Base-by-base conservation (phyloP, 2,797 vertebrate genomes). In the Enteromius fasciolatus region DNA sequence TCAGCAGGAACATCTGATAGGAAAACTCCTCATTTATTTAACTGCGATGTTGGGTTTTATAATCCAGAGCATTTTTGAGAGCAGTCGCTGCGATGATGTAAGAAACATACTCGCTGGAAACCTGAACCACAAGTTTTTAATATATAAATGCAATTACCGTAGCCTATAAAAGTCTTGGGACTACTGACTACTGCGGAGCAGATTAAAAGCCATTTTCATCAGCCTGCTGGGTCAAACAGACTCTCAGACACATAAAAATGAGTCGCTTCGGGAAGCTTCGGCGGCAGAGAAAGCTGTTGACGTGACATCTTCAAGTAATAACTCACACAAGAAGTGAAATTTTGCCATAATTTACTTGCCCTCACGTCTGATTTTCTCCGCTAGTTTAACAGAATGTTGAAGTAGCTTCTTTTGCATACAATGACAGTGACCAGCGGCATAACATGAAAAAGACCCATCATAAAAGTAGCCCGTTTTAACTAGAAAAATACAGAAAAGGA, bases 61-160 rank as follows among this genome's bases (percentile, higher is more conserved):
- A 36, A 75, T 82, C 89, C 87, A 87, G 92, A 93, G 92, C 90
- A 50, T 87, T 87, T 81, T 89, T 87, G 83, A 89, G 67, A 66
- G 78, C 69, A 33, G 61, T 41, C 44, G 54, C 76, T 81, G 78
- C 84, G 76, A 90, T 89, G 76, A 89, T 78, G 63, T 89, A 91
- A 84, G 82, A 80, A 74, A 84, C 67, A 28, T 87, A 46, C 73
- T 85, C 68, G n/a, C 4, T 52, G 76, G 86, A 87, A 81, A 84
- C 1, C 0, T 83, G 83, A 74, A 54, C 84, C 83, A 79, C 73
- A 41, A 44, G 28, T 23, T 41, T 75, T 85, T 82, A 79, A 81
- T 81, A 54, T 64, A 64, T 80, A 85, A 85, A 80, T 23, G 73
- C 82, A 83, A 87, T 91, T 77, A 85, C 69, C 67, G 50, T 87